A percentile compares a stretch with the other conserved stretches of the same genome.
Conservation (phyloP, 2,797 vertebrate genomes). For the Rhinogobio ventralis region DNA sequence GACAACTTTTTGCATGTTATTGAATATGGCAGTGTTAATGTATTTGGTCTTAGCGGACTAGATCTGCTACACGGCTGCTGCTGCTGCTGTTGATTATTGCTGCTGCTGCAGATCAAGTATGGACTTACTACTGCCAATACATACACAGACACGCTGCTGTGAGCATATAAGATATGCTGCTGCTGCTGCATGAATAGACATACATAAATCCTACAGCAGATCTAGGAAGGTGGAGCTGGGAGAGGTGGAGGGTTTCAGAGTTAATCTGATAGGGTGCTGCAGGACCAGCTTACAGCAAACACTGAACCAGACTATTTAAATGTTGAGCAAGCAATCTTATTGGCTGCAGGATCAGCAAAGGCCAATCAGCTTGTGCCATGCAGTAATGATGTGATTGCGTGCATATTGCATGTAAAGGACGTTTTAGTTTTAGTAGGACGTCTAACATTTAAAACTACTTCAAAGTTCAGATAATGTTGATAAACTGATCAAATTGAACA, state of each 20-base stretch:
- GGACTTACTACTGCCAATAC: neutral
- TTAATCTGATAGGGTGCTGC: neutral
- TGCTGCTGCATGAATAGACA: neutral
- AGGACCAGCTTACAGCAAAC: neutral
- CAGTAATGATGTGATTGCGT: too few relatives aligned
- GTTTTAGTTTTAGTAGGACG: too few relatives aligned
- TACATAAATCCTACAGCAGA: neutral
- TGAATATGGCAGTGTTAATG: neutral
- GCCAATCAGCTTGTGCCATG: too few relatives aligned
- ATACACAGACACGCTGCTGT: neutral
- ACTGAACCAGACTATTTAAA: too few relatives aligned
- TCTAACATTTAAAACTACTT: too few relatives aligned
- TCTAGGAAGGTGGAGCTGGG: too few relatives aligned
- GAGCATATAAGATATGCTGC: neutral
- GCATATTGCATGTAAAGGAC: neutral
- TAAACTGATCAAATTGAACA: neutral
- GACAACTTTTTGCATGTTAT: neutral
- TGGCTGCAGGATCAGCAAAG: too few relatives aligned
- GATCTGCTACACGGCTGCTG: neutral
- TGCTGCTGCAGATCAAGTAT: neutral
- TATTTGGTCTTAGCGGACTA: neutral
- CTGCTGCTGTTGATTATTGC: neutral
- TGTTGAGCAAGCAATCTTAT: too few relatives aligned
- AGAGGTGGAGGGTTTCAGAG: too few relatives aligned
- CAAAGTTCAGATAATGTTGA: neutral